phyloP scores from a whole-genome alignment of 2,888 invertebrate genomes.

The Chymomyza caudatula region DNA sequence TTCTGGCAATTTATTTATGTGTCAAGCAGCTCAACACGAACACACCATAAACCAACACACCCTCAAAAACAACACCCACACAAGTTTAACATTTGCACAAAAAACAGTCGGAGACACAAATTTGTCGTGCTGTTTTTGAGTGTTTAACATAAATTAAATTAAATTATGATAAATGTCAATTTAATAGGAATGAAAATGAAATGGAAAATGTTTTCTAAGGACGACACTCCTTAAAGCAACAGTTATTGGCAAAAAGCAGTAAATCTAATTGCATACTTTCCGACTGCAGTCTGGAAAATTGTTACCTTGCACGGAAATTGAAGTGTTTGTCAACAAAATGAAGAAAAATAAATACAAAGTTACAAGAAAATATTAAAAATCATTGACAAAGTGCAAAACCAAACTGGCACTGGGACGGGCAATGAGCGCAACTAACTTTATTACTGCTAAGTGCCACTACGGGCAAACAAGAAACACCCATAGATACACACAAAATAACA shows the following conservation, averaged over 20 bases:
- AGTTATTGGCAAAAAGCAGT: not conserved
- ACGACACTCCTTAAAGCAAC: not conserved
- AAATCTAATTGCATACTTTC: not conserved
- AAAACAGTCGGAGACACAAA: not conserved
- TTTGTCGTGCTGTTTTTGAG: not conserved
- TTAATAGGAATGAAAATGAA: slow-evolving; percentile 42
- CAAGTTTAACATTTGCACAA: not conserved
- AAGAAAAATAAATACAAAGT: not conserved
- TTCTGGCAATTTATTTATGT: slow-evolving; percentile 55
- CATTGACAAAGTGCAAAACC: not conserved
- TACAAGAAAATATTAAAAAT: not conserved
- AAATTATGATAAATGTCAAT: slow-evolving; percentile 57
- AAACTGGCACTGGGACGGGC: not conserved
- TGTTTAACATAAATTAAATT: slow-evolving; percentile 41
- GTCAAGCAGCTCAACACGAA: not conserved
- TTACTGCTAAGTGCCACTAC: slow-evolving; percentile 53
- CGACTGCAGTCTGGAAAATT: not conserved
- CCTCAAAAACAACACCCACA: not conserved
- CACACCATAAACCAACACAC: not conserved
- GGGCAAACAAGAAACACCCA: slow-evolving; percentile 17
- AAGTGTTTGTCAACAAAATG: slow-evolving; percentile 21
- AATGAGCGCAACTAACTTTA: slow-evolving; percentile 35
- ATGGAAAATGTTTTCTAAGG: not conserved
- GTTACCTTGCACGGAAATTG: not conserved
- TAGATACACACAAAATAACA: too few relatives aligned